Evolutionary conservation across 2,113 vertebrate species (phyloP).

Genomic region (Paratilapia polleni): DNA sequence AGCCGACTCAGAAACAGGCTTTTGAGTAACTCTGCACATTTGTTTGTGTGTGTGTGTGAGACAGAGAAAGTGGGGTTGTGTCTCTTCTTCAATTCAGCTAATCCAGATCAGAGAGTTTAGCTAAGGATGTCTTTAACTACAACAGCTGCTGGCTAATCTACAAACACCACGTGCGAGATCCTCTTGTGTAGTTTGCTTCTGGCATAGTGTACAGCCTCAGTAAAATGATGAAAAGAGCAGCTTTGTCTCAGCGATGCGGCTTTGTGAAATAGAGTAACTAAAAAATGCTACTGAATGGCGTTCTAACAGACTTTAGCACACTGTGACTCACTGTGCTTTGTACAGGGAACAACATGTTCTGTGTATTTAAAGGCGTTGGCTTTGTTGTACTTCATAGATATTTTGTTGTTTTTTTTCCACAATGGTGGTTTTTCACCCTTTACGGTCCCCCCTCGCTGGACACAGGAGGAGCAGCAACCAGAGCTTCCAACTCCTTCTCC

Average conservation of each 20-base stretch:
- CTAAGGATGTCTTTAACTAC: slow-evolving; percentile 21
- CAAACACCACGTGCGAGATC: neutral
- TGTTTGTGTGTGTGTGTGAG: neutral
- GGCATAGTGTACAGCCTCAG: neutral
- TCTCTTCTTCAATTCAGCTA: slow-evolving; percentile 19
- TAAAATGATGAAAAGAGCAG: slow-evolving; percentile 5
- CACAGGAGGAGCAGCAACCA: neutral
- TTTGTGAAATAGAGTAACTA: neutral
- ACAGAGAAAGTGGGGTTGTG: neutral
- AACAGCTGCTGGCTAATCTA: slow-evolving; percentile 51
- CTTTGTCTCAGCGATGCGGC: neutral
- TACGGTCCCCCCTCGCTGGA: neutral
- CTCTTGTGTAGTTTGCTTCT: neutral
- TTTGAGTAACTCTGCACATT: neutral
- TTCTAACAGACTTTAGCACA: fast-evolving
- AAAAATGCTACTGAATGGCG: neutral
- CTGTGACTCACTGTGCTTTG: neutral
- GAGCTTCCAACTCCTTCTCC: neutral
- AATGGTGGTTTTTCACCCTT: neutral
- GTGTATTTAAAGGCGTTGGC: neutral
- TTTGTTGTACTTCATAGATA: neutral
- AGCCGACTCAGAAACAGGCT: neutral
- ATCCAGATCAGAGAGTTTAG: slow-evolving; percentile 38
- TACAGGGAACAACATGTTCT: neutral
- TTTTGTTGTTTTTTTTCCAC: neutral